Percentiles rank a stretch among this genome's conserved stretches.
Conservation (phyloP, 2,113 vertebrate genomes). For the Xyliphius kryptos region DNA sequence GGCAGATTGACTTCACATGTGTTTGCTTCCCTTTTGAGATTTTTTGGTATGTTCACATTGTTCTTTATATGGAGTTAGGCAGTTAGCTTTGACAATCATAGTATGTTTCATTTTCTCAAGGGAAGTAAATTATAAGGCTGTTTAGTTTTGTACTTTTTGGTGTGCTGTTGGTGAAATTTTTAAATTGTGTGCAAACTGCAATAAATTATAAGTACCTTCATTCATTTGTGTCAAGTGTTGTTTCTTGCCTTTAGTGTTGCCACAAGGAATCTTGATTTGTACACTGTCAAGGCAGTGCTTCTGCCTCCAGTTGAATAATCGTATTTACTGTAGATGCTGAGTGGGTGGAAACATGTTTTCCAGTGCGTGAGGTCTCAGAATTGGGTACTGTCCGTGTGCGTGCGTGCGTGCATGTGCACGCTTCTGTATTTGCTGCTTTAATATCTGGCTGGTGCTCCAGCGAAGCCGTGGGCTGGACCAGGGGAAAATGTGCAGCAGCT, state of each 20-base stretch:
- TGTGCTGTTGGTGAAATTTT: constrained; percentile 99
- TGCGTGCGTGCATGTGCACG: constrained; percentile 25
- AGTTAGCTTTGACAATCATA: constrained; percentile 99
- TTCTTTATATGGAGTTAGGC: constrained; percentile 92
- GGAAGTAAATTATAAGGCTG: constrained; percentile 98
- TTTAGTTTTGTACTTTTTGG: constrained; percentile 99
- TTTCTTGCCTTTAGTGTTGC: constrained; percentile 25
- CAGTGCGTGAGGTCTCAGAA: constrained; percentile 43
- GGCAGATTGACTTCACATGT: constrained; percentile 86
- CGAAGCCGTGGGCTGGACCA: constrained; percentile 56
- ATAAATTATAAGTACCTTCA: constrained; percentile 99
- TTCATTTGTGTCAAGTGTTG: constrained; percentile 51
- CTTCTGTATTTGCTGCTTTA: constrained; percentile 43
- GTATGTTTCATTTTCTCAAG: constrained; percentile 96
- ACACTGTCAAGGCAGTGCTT: constrained; percentile 31
- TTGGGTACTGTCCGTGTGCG: constrained; percentile 41
- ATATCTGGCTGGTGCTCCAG: constrained; percentile 50
- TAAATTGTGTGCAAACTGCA: constrained; percentile 99
- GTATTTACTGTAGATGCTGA: constrained; percentile 48
- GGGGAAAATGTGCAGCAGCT: constrained; percentile 65
- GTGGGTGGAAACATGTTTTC: constrained; percentile 54
- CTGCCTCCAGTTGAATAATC: constrained; percentile 42
- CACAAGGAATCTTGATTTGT: constrained; percentile 23
- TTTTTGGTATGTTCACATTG: constrained; percentile 71
- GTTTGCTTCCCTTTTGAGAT: constrained; percentile 74